These are phyloP conservation scores for Heliconius ismenius DNA, from an alignment of 2,888 invertebrate species.

Conservation along the genomic window DNA sequence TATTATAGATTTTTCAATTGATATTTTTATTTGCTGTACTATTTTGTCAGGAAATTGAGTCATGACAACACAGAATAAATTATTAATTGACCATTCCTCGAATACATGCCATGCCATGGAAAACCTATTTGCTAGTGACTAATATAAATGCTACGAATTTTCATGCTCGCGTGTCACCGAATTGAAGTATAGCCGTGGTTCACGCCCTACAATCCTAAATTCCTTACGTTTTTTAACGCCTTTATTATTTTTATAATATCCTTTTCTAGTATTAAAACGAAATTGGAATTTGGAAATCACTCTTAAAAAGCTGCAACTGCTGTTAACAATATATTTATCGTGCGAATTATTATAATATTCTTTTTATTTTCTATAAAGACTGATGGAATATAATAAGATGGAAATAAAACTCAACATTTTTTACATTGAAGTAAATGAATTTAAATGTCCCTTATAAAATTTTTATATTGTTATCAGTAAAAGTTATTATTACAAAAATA, in stretches of 20 bases:
- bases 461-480: neutral
- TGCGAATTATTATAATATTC: neutral
- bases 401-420: neutral
- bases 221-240: constrained; percentile 4
- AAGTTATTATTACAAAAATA: neutral
- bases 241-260: constrained; percentile 6
- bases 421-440: neutral
- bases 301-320: neutral
- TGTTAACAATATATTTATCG: neutral
- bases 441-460: neutral
- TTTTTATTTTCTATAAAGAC: neutral
- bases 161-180: constrained; percentile 18
- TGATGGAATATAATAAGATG: neutral
- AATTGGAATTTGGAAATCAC: neutral
- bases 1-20: neutral
- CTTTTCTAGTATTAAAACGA: neutral
- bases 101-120: constrained; percentile 19
- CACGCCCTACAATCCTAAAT: constrained; percentile 21
- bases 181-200: constrained; percentile 18
- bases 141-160: constrained; percentile 21
- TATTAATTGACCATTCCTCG: constrained; percentile 7
- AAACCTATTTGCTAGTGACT: constrained; percentile 26
- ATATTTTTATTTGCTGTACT: neutral
- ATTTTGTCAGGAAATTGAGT: neutral
- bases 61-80: constrained; percentile 7